Evolutionary conservation across 2,888 invertebrate genomes (phyloP).

Genomic region (Troides aeacus): DNA sequence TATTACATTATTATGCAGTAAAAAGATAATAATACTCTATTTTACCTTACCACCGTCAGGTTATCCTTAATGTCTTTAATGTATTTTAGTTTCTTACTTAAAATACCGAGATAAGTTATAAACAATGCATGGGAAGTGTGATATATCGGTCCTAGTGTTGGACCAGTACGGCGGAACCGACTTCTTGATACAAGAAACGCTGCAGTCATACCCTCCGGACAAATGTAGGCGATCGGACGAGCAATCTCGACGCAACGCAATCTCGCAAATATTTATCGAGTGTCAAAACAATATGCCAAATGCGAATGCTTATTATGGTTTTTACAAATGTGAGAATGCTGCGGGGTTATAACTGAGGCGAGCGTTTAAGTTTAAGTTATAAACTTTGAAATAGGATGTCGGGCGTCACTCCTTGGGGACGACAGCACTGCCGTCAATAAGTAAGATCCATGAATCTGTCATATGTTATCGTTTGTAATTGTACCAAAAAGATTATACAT

Average conservation of each 20-base stretch:
- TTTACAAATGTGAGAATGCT: slow-evolving; percentile 74
- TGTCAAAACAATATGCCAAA: slow-evolving; percentile 79
- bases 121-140: slow-evolving; percentile 28
- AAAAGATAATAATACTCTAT: neutral
- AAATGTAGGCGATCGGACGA: slow-evolving; percentile 45
- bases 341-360: slow-evolving; percentile 44
- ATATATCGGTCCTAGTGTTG: slow-evolving; percentile 25
- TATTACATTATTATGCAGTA: slow-evolving; percentile 1
- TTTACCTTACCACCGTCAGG: neutral
- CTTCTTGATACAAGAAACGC: slow-evolving; percentile 32
- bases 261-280: slow-evolving; percentile 75
- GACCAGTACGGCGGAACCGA: slow-evolving; percentile 21
- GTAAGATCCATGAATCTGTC: neutral
- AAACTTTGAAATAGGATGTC: slow-evolving; percentile 1
- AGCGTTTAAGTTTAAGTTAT: slow-evolving; percentile 30
- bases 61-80: neutral
- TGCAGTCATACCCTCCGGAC: slow-evolving; percentile 39
- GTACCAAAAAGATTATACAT: too few relatives aligned
- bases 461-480: too few relatives aligned
- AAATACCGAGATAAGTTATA: slow-evolving; percentile 13
- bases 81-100: slow-evolving; percentile 3
- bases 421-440: too few relatives aligned
- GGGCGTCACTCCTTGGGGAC: neutral
- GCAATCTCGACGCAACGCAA: slow-evolving; percentile 61
- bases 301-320: slow-evolving; percentile 73